phyloP scores from a whole-genome alignment of 2,888 invertebrate species.

The Hofmannophila pseudospretella region DNA sequence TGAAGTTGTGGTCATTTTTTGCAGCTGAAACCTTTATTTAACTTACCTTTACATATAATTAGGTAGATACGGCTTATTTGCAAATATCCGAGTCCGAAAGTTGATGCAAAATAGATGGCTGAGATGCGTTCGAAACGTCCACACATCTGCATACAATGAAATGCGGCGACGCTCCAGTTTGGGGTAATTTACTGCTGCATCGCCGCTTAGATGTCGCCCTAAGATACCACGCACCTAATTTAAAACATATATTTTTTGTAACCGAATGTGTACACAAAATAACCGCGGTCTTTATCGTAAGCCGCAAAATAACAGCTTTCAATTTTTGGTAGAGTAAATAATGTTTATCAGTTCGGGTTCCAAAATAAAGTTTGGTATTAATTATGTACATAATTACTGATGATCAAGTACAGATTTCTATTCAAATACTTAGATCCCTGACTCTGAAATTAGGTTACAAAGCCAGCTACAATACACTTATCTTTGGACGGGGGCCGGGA shows the following conservation, averaged over 20 bases:
- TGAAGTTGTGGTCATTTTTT: slow-evolving; percentile 3
- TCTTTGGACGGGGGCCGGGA: too few species aligned
- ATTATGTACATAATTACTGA: too few species aligned
- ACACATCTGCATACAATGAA: slow-evolving; percentile 72
- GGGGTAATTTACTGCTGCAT: slow-evolving; percentile 64
- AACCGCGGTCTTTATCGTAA: neutral
- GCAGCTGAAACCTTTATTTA: slow-evolving; percentile 3
- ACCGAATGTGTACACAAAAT: slow-evolving; percentile 6
- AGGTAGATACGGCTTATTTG: slow-evolving; percentile 41
- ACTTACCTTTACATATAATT: slow-evolving; percentile 14
- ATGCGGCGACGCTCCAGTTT: slow-evolving; percentile 55
- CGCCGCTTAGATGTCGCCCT: slow-evolving; percentile 62
- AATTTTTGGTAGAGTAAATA: too few species aligned
- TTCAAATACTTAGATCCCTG: too few species aligned
- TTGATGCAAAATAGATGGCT: slow-evolving; percentile 61
- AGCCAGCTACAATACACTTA: too few species aligned
- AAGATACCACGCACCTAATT: slow-evolving; percentile 64
- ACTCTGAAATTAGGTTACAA: too few species aligned
- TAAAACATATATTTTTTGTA: slow-evolving; percentile 34
- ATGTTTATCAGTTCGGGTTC: too few species aligned
- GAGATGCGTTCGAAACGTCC: slow-evolving; percentile 35
- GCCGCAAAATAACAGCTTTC: too few species aligned
- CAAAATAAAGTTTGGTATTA: too few species aligned
- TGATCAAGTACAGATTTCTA: too few species aligned
- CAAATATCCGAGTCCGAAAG: slow-evolving; percentile 54